Evolutionary conservation across 35 echinoderm and acorn worm species (phyloP).

Genomic region (Ophioderma brevispina): DNA sequence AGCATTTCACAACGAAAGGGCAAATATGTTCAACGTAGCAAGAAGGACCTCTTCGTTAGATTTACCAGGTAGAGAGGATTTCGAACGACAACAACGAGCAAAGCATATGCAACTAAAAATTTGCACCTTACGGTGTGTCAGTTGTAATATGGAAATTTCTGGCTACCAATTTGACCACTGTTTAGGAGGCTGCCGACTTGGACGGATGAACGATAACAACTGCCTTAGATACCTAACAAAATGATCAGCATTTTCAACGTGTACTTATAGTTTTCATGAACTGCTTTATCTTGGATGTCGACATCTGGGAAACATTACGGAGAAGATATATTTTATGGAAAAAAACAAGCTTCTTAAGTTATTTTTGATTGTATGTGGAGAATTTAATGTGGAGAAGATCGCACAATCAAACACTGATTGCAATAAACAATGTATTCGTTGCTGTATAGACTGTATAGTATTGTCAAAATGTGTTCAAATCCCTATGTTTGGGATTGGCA

Average conservation of each 20-base stretch:
- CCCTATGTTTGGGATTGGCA: no score
- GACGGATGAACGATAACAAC: neutral
- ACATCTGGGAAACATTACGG: no score
- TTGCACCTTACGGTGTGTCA: neutral
- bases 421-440: no score
- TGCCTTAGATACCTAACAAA: neutral
- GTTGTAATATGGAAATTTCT: neutral
- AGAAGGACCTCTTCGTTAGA: neutral
- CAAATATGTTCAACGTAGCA: neutral
- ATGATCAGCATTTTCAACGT: neutral
- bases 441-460: no score
- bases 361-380: no score
- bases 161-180: neutral
- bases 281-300: no score
- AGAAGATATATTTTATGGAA: no score
- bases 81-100: neutral
- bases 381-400: no score
- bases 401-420: no score
- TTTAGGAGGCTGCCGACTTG: neutral
- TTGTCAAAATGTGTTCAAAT: no score
- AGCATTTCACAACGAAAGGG: neutral
- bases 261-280: no score
- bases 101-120: conserved; percentile 6
- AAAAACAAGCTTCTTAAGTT: no score
- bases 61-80: neutral